Percentiles rank a stretch among this genome's conserved stretches.
Conservation (phyloP, 1,140 invertebrate species). For the Acromyrmex charruanus region DNA sequence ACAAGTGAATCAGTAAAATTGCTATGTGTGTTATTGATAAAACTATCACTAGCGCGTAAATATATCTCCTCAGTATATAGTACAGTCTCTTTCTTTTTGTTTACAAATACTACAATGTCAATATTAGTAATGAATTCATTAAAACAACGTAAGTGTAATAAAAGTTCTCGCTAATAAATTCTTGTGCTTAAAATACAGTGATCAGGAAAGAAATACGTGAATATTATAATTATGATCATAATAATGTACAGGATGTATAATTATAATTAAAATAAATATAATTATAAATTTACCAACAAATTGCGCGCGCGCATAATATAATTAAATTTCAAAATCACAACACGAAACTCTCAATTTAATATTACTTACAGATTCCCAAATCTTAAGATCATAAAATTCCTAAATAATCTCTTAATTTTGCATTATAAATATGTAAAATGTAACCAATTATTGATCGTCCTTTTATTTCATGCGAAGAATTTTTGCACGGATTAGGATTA, state of each 20-base stretch:
- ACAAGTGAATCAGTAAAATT: constrained; percentile 22
- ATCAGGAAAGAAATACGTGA: background rate
- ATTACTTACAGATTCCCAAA: background rate
- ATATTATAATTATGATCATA: constrained; percentile 19
- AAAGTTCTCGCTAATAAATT: constrained; percentile 15
- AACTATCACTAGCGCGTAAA: background rate
- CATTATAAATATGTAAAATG: background rate
- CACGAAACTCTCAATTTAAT: background rate
- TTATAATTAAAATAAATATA: constrained; percentile 32
- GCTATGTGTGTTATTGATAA: constrained; percentile 21
- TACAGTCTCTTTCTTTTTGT: background rate
- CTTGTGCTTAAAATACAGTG: constrained; percentile 18
- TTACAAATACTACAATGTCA: background rate
- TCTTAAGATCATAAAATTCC: background rate
- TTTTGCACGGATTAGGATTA: background rate
- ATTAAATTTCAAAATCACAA: background rate
- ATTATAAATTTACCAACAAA: constrained; percentile 3
- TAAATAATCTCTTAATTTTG: constrained; percentile 1
- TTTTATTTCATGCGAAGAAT: background rate
- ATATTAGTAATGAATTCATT: constrained; percentile 8
- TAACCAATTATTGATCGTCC: background rate
- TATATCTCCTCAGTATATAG: background rate
- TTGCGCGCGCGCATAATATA: background rate
- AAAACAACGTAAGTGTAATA: constrained; percentile 20
- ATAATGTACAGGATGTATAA: constrained; percentile 3